Base-by-base conservation (phyloP, 1,140 invertebrate species). In the Olivierus martensii region DNA sequence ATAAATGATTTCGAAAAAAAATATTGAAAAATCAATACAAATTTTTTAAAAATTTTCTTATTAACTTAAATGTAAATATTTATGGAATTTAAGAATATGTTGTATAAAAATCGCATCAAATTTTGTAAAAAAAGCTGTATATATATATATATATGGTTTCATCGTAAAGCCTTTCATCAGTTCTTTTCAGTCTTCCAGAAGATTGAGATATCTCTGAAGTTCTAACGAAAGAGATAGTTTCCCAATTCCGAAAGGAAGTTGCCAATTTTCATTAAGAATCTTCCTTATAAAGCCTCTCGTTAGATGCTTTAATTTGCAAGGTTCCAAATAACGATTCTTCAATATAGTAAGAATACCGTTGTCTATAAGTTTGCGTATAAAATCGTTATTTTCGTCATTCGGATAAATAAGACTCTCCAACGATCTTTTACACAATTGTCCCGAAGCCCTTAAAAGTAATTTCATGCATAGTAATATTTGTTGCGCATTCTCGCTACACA, bases 231-330 rank as follows among this genome's bases (percentile, higher is more conserved):
- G 28, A 17, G 47, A 39, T 14, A 55, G 17, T 12, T 3, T 10
- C 7, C 14, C 19, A 28, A 46, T 46, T 28, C 53, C 53, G 14
- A 17, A 38, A 4, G 53, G 53, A 15, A 55, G 49, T 17, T 55
- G 47, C 53, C 53, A 55, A 11, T 38, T 49, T n/a, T 12, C 19
- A 18, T 55, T 55, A 1, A 55, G 53, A 38, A 35, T 3, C 7
- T 55, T 39, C 0, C 47, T 46, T 15, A 55, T 46, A 2, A 3
- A 14, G 2, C 38, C 6, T 2, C 53, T 19, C 18, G 47, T 39
- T 3, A 55, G 34, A 18, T 55, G 53, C 15, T 22, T 39, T 15
- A 55, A 17, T 6, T 44, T 38, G 3, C 41, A 49, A 1, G 53
- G 53, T 14, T 55, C 28, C 7, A 53, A 15, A 22, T 53, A 53